Conservation (phyloP, 2,888 invertebrate species). For the Tipula unca region DNA sequence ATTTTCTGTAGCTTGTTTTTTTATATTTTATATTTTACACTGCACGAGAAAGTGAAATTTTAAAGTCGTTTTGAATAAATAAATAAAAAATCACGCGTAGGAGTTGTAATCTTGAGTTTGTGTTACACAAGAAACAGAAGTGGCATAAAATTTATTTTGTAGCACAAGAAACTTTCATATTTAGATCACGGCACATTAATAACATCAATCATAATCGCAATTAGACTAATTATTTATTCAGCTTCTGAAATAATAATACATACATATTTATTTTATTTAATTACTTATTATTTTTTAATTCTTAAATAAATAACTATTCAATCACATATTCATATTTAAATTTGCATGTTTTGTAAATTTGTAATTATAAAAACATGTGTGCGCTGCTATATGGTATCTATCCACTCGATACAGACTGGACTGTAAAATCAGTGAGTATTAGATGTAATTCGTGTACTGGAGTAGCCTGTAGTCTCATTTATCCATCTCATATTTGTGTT, state of each 20-base stretch:
- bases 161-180: background rate
- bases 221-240: background rate
- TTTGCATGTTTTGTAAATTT: background rate
- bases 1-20: background rate
- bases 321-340: background rate
- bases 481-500: background rate
- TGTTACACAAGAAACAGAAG: background rate
- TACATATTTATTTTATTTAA: background rate
- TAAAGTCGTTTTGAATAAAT: background rate
- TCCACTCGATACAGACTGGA: background rate
- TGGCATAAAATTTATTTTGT: background rate
- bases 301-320: background rate
- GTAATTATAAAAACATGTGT: background rate
- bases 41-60: background rate
- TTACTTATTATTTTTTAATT: background rate
- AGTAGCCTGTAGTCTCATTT: background rate
- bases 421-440: slow-evolving; percentile 2
- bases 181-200: background rate
- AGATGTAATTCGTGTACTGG: background rate
- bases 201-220: background rate
- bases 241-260: background rate
- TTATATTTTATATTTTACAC: background rate
- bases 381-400: background rate
- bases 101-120: background rate
- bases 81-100: background rate